phyloP scores from a whole-genome alignment of 1,140 invertebrate species.

The Diprion similis region DNA sequence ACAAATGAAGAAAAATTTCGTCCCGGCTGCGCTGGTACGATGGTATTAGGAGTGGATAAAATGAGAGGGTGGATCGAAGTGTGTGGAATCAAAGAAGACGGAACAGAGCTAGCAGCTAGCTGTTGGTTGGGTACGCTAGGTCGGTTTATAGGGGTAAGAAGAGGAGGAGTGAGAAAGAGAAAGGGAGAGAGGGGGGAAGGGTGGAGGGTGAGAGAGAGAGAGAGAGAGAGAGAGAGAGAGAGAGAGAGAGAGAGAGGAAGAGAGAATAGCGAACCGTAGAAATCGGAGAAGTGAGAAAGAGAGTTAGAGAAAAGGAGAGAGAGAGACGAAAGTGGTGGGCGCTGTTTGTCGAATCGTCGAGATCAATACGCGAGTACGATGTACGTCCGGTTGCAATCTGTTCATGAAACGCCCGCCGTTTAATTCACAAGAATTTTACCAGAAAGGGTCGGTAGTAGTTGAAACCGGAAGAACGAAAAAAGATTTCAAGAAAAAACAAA shows the following conservation, averaged over 20 bases:
- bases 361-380: constrained; percentile 52
- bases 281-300: constrained; percentile 19
- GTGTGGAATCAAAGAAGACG: no score
- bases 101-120: no score
- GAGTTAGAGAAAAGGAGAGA: constrained; percentile 27
- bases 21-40: constrained; percentile 20
- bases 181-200: no score
- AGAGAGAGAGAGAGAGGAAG: constrained; percentile 23
- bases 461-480: no score
- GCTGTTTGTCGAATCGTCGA: constrained; percentile 59
- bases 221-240: constrained; percentile 28
- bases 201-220: neutral
- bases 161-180: no score
- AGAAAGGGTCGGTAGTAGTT: no score
- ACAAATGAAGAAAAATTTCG: neutral
- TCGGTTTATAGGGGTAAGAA: neutral
- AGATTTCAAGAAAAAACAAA: no score
- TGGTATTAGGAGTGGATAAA: no score
- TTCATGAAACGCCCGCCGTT: no score
- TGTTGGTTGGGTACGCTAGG: neutral
- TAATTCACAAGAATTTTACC: no score
- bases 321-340: constrained; percentile 47
- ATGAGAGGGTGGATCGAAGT: no score
- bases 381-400: constrained; percentile 28
- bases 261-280: constrained; percentile 24